Evolutionary conservation across 2,113 vertebrate genomes (phyloP).

Genomic region (Nycticryphes semicollaris): DNA sequence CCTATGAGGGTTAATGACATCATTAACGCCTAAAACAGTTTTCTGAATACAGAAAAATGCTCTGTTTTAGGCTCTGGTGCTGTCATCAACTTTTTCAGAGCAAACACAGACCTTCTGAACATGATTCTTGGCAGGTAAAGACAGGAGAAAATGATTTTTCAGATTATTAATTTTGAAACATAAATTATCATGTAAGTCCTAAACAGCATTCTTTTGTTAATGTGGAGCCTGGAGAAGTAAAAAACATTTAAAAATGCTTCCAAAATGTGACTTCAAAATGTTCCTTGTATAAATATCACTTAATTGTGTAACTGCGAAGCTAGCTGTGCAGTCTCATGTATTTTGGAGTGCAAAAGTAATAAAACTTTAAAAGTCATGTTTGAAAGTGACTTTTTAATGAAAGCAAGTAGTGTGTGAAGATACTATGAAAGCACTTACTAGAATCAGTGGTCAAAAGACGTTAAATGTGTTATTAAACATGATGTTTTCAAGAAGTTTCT

Average conservation of each 20-base stretch:
- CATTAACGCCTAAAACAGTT: slow-evolving; percentile 46
- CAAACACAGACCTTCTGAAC: slow-evolving; percentile 22
- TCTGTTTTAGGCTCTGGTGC: slow-evolving; percentile 21
- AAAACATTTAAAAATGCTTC: background rate
- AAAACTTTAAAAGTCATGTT: background rate
- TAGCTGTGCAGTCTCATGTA: background rate
- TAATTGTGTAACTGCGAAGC: background rate
- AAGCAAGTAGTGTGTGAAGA: background rate
- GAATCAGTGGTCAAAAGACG: background rate
- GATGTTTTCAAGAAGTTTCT: background rate
- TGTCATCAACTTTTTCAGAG: slow-evolving; percentile 47
- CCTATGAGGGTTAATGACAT: slow-evolving; percentile 37
- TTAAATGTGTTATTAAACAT: background rate
- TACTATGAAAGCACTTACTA: background rate
- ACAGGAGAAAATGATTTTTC: slow-evolving; percentile 3
- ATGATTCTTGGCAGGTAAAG: slow-evolving; percentile 51
- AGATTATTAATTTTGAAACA: slow-evolving; percentile 1
- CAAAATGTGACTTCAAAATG: background rate
- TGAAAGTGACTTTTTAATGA: background rate
- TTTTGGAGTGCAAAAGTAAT: background rate
- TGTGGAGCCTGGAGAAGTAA: background rate
- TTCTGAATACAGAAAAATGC: background rate
- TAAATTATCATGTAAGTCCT: background rate
- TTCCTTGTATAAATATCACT: background rate
- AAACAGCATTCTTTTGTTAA: background rate